A percentile compares a stretch with the other conserved stretches of the same genome.
These are phyloP conservation scores for Urocynchramus pylzowi DNA, from an alignment of 2,113 vertebrate species.

Conservation along the genomic window DNA sequence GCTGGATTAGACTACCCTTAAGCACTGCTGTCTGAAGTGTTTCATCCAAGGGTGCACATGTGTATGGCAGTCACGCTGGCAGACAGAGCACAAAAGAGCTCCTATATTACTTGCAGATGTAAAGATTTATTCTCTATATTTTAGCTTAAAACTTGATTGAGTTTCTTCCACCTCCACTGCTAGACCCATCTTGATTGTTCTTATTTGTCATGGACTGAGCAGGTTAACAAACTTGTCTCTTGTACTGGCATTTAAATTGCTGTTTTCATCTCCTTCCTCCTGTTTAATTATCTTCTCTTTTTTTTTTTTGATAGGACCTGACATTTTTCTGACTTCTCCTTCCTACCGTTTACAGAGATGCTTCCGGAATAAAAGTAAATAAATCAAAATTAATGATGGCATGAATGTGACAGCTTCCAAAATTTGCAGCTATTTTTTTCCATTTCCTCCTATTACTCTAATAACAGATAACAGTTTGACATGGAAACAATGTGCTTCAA, in stretches of 20 bases:
- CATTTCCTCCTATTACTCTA: background rate
- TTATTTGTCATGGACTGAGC: background rate
- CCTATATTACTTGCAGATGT: background rate
- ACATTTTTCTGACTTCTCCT: slow-evolving; percentile 19
- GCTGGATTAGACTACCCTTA: background rate
- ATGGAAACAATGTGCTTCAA: background rate
- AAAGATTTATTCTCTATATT: background rate
- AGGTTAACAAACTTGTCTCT: background rate
- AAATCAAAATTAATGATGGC: slow-evolving; percentile 23
- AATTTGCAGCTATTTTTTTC: background rate
- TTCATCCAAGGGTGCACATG: background rate
- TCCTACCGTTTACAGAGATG: background rate
- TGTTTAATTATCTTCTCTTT: background rate
- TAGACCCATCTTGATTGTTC: background rate
- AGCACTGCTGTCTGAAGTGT: background rate
- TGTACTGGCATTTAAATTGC: slow-evolving; percentile 15
- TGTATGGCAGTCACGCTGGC: background rate
- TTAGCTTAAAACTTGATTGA: background rate
- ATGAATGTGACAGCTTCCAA: slow-evolving; percentile 14
- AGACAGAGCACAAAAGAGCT: background rate
- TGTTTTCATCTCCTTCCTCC: background rate
- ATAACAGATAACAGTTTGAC: background rate
- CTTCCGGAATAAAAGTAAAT: background rate
- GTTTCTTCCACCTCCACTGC: background rate
- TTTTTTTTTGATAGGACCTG: background rate